Evolutionary conservation across 1,140 invertebrate species (phyloP), one percentile per base, ranked within the genome.

Genomic region (Gonatopus flavifemur): DNA sequence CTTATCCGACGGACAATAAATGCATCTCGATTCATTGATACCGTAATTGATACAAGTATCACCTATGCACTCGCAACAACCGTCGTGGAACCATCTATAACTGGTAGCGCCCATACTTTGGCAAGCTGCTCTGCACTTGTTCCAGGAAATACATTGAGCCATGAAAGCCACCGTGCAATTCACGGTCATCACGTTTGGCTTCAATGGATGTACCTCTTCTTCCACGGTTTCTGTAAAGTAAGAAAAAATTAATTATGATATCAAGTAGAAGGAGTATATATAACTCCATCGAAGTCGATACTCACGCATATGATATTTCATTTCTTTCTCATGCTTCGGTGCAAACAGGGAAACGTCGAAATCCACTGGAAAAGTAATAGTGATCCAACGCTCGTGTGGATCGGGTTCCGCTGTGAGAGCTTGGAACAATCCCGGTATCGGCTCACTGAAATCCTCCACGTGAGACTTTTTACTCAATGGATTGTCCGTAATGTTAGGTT

Each of bases 101-200:
- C 85, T 85, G 10, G 81, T 77, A 6, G 86, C 85, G 19, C 88
- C 88, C 83, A 88, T 89, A 1, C 89, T 89, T 50, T 84, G 82
- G 68, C 93, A 96, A 7, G 85, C 84, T 3, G 79, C 81, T 62
- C 84, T 86, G 69, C 93, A 98, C 70, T 95, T 96, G 65, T 88
- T 86, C 80, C 87, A 87, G 2, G 93, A 91, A 79, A 90, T 89
- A 71, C 94, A 97, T 63, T 94, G 86, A 16, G 88, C 85, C 86
- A 95, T 88, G 74, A 90, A 98, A 1, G 91, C 92, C 1, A 97
- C 93, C 6, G 92, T 94, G 71, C 94, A 98, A 77, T 97, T 96
- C 0, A 90, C 79, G 3, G 85, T 86, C 52, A 86, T 79, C 5
- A 80, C 70, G 66, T 89, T 84, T 1, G 79, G 78, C 65, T 85